These are phyloP conservation scores for Mobula birostris DNA, from an alignment of 2,113 vertebrate species.

Conservation along the genomic window DNA sequence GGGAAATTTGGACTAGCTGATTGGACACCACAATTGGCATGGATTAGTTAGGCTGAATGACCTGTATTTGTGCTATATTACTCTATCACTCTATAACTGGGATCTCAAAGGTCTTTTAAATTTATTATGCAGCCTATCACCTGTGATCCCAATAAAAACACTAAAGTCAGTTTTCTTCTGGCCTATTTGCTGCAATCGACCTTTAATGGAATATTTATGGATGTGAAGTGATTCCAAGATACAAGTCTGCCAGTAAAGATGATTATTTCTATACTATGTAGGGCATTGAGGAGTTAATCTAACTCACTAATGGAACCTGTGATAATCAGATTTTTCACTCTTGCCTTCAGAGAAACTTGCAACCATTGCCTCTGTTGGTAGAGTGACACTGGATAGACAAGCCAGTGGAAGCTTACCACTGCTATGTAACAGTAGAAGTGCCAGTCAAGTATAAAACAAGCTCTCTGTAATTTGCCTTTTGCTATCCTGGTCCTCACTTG, in stretches of 20 bases:
- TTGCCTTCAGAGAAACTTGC: not conserved
- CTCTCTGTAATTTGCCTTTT: not conserved
- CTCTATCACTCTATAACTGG: too few species aligned
- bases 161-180: not conserved
- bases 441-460: not conserved
- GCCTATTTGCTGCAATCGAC: too few species aligned
- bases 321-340: not conserved
- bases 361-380: not conserved
- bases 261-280: not conserved
- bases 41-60: too few species aligned
- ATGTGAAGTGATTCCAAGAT: not conserved
- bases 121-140: not conserved
- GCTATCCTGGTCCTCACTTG: not conserved
- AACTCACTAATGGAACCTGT: not conserved
- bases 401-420: not conserved
- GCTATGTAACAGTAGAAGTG: not conserved
- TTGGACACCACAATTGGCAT: too few species aligned
- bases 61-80: too few species aligned
- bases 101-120: not conserved
- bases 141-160: not conserved
- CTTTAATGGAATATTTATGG: not conserved
- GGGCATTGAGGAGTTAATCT: not conserved
- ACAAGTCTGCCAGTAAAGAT: not conserved
- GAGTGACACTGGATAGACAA: not conserved
- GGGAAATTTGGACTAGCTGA: too few species aligned